These are phyloP conservation scores for Bombyx mandarina DNA, from an alignment of 1,140 invertebrate species.

Conservation along the genomic window DNA sequence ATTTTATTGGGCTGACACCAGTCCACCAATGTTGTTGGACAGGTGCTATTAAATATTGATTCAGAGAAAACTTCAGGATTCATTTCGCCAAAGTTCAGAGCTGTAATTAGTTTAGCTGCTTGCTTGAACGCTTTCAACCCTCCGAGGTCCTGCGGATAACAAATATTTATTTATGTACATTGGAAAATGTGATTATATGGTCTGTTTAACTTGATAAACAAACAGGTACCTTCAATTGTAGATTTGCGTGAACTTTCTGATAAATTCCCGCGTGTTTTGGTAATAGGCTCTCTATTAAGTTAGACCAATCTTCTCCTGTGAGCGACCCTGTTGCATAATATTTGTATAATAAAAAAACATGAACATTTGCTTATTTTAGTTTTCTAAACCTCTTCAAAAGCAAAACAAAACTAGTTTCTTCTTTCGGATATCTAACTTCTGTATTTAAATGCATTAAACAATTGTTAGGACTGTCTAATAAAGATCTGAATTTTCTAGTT, in stretches of 20 bases:
- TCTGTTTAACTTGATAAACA: neutral
- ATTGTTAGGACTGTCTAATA: too few relatives aligned
- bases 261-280: slow-evolving; percentile 71
- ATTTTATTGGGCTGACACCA: slow-evolving; percentile 68
- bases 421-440: too few relatives aligned
- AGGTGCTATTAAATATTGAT: slow-evolving; percentile 70
- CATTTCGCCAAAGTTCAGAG: slow-evolving; percentile 61
- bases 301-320: slow-evolving; percentile 74
- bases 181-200: neutral
- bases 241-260: slow-evolving; percentile 71
- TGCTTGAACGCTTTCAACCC: slow-evolving; percentile 65
- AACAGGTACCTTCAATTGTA: slow-evolving; percentile 70
- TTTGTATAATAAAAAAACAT: neutral
- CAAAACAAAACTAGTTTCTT: too few relatives aligned
- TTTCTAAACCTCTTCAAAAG: too few relatives aligned
- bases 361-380: too few relatives aligned
- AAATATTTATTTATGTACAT: neutral
- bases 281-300: slow-evolving; percentile 69
- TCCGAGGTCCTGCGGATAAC: slow-evolving; percentile 64
- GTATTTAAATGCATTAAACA: too few relatives aligned
- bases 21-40: slow-evolving; percentile 66
- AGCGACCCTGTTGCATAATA: slow-evolving; percentile 65
- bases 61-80: slow-evolving; percentile 68
- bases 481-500: too few relatives aligned
- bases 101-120: slow-evolving; percentile 63